Percentiles rank a stretch among this genome's conserved stretches.
Evolutionary conservation across 2,888 invertebrate species (phyloP).

Genomic region (Drosophila dives): DNA sequence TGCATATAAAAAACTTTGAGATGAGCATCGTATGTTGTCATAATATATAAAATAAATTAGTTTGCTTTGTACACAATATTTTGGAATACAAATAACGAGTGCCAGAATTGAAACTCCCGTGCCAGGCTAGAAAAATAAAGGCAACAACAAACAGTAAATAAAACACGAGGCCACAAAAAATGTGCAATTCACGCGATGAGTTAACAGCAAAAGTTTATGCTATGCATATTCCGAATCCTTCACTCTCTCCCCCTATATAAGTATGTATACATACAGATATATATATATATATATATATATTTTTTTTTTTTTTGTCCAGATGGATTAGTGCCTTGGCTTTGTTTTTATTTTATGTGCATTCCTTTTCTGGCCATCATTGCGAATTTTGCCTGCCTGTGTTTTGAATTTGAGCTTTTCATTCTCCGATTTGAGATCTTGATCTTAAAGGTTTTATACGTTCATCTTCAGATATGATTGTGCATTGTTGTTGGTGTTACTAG

Average conservation of each 20-base stretch:
- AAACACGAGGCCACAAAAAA: constrained; percentile 38
- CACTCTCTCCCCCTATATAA: background rate
- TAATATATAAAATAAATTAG: background rate
- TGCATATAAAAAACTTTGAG: background rate
- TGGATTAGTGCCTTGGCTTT: background rate
- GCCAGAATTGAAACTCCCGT: background rate
- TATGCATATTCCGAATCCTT: constrained; percentile 24
- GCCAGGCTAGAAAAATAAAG: background rate
- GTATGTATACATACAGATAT: background rate
- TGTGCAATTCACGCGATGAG: constrained; percentile 73
- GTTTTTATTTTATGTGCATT: background rate
- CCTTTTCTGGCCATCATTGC: background rate
- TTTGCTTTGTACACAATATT: background rate
- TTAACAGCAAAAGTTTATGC: constrained; percentile 70
- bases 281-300: background rate
- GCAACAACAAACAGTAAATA: constrained; percentile 15
- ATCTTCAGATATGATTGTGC: background rate
- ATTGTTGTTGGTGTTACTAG: background rate
- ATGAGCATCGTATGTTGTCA: background rate
- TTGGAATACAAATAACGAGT: background rate
- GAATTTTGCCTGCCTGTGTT: background rate
- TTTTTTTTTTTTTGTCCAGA: background rate
- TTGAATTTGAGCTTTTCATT: background rate
- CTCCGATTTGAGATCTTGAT: background rate
- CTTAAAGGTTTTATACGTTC: background rate